Conservation (phyloP, 2,888 invertebrate genomes). For the Petrolisthes cinctipes region DNA sequence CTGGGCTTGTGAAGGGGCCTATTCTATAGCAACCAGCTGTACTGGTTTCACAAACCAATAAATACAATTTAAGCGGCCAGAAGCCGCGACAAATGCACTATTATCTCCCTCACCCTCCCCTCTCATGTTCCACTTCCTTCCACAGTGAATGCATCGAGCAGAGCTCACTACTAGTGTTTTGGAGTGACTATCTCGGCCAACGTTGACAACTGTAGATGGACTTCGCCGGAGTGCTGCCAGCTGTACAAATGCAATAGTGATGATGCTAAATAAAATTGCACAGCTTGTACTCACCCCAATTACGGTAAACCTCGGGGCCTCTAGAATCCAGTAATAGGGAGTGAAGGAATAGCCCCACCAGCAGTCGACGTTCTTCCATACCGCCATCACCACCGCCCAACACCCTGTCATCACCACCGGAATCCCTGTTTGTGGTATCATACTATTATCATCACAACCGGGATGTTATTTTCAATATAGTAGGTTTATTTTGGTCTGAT, state of each 20-base stretch:
- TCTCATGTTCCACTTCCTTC: neutral
- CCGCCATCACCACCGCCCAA: constrained; percentile 78
- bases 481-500: too few relatives aligned
- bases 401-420: constrained; percentile 76
- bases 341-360: constrained; percentile 90
- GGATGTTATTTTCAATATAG: too few relatives aligned
- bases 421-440: constrained; percentile 21
- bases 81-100: too few relatives aligned
- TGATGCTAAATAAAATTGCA: constrained; percentile 59
- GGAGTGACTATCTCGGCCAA: neutral
- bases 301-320: constrained; percentile 85
- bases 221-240: too few relatives aligned
- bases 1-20: too few relatives aligned
- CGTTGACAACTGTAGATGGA: too few relatives aligned
- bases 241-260: constrained; percentile 2
- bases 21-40: too few relatives aligned
- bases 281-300: constrained; percentile 78
- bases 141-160: neutral
- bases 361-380: constrained; percentile 73
- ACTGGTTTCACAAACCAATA: too few relatives aligned
- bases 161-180: too few relatives aligned
- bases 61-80: too few relatives aligned
- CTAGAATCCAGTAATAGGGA: constrained; percentile 88
- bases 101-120: neutral
- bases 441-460: too few relatives aligned